Evolutionary conservation across 2,797 vertebrate species (phyloP), one percentile per base, ranked within the genome.

Genomic region (Cyprinodon diabolis): DNA sequence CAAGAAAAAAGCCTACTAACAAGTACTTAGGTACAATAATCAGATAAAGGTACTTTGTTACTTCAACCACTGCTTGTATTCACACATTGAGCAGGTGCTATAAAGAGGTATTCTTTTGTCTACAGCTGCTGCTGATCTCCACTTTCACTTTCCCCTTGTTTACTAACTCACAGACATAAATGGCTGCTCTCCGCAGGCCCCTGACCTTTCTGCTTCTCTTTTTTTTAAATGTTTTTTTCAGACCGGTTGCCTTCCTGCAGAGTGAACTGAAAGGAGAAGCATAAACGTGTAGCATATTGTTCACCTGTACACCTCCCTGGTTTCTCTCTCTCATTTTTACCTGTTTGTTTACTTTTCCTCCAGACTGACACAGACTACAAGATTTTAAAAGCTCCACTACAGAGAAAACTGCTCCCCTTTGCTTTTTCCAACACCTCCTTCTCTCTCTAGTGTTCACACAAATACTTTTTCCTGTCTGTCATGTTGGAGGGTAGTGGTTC

Each of bases 301-400:
- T 56, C 49, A 67, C 37, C 48, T 69, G 19, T 68, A 14, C 30
- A 7, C 30, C 65, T 77, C 25, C n/a, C 62, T 54, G 52, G 63
- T 73, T 77, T 70, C 52, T 62, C 11, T 58, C 68, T 63, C 74
- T 80, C 73, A 51, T 76, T 69, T n/a, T 52, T 78, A 75, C 71
- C 2, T 74, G 78, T 78, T 57, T 79, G 66, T 78, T 72, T 77
- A 68, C 75, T 84, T 62, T 77, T 60, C 48, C 35, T 57, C 74
- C 72, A 77, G 83, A 82, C 84, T 87, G 85, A 88, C 84, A 86
- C 70, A 81, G 86, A 87, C 77, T 13, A 49, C 47, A 21, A 72
- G 48, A 85, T 19, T 17, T 30, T 77, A 86, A 90, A 65, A 85
- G 79, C 82, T 83, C 82, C 74, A 85, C 69, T 77, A 77, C 80